Percentiles rank a stretch among this genome's conserved stretches.
These are phyloP conservation scores for Balanococcus diminutus DNA, from an alignment of 2,888 invertebrate species.

Conservation along the genomic window DNA sequence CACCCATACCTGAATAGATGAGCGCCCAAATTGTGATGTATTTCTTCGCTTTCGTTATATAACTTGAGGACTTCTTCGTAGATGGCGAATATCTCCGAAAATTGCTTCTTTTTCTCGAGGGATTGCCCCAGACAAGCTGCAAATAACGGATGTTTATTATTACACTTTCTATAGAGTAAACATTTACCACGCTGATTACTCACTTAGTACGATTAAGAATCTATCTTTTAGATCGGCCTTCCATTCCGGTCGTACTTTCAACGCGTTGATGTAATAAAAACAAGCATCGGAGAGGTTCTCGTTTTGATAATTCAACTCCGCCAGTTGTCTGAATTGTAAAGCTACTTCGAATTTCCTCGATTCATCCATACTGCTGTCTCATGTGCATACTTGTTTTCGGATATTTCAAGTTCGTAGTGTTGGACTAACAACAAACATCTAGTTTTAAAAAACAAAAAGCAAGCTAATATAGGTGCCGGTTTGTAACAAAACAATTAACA, in stretches of 20 bases:
- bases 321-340: conserved; percentile 43
- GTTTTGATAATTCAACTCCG: conserved; percentile 39
- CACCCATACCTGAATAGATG: conserved; percentile 64
- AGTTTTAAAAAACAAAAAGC: background rate
- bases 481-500: background rate
- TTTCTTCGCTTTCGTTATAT: conserved; percentile 63
- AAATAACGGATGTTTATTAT: background rate
- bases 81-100: conserved; percentile 61
- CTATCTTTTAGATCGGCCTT: conserved; percentile 32
- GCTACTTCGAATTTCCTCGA: conserved; percentile 43
- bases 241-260: conserved; percentile 45
- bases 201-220: conserved; percentile 42
- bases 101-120: conserved; percentile 34
- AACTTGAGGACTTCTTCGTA: conserved; percentile 63
- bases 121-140: conserved; percentile 36
- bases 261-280: conserved; percentile 45
- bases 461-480: too few relatives aligned
- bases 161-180: background rate
- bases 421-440: background rate
- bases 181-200: background rate
- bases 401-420: background rate
- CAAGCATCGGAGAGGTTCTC: conserved; percentile 39
- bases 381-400: background rate
- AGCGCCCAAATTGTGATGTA: conserved; percentile 65
- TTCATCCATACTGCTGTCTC: conserved; percentile 30